phyloP scores from a whole-genome alignment of 2,888 invertebrate genomes.

The Allygus modestus region DNA sequence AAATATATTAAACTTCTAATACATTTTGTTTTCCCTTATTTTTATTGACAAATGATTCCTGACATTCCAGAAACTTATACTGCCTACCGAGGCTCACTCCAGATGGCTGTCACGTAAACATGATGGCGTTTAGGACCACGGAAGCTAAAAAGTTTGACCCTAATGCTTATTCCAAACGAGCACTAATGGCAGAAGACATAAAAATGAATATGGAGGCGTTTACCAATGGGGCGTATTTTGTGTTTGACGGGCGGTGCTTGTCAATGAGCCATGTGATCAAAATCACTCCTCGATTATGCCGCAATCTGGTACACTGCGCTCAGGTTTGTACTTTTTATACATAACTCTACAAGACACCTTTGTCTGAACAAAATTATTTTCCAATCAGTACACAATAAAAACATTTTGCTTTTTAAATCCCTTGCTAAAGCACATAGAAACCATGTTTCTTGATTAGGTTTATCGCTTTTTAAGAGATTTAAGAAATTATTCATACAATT shows the following conservation, averaged over 20 bases:
- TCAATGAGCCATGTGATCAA: constrained; percentile 83
- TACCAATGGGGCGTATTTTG: constrained; percentile 89
- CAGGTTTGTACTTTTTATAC: constrained; percentile 49
- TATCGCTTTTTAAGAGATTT: no score
- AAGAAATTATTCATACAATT: no score
- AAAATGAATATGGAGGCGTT: constrained; percentile 71
- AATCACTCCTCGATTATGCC: constrained; percentile 86
- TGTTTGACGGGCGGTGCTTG: constrained; percentile 78
- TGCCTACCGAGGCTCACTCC: constrained; percentile 58
- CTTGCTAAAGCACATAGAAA: no score
- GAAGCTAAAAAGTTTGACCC: constrained; percentile 52
- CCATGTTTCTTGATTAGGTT: no score
- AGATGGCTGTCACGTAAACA: constrained; percentile 58
- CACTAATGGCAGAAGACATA: constrained; percentile 47
- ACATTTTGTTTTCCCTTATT: no score
- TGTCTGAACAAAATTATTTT: no score
- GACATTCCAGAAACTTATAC: constrained; percentile 44
- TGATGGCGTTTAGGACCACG: constrained; percentile 9
- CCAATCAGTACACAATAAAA: no score
- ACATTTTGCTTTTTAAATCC: no score
- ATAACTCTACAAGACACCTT: no score
- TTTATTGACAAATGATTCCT: no score
- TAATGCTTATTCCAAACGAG: constrained; percentile 11
- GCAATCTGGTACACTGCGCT: constrained; percentile 76
- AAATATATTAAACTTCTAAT: no score